phyloP scores from a whole-genome alignment of 2,888 invertebrate genomes.

The Sminthurides aquaticus region DNA sequence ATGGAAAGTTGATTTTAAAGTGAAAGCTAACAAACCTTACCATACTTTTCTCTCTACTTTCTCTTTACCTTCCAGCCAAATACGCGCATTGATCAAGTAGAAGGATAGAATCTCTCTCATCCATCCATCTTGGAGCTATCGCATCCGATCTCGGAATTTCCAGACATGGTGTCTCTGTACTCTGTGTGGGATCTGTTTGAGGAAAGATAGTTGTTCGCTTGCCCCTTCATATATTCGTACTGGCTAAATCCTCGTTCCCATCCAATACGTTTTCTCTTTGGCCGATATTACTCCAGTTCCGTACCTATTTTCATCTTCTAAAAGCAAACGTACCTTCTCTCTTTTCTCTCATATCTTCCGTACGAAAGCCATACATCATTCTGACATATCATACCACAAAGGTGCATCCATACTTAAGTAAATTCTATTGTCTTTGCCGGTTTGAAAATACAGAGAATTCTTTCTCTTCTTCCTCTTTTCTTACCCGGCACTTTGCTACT shows the following conservation, averaged over 20 bases:
- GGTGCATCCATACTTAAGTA: background rate
- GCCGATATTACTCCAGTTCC: background rate
- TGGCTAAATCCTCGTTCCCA: background rate
- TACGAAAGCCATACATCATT: slow-evolving; percentile 7
- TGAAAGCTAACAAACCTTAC: background rate
- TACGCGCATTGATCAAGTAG: background rate
- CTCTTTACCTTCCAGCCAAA: too few relatives aligned
- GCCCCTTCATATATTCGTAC: background rate
- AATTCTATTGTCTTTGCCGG: too few relatives aligned
- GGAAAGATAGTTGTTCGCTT: too few relatives aligned
- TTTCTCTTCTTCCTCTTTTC: too few relatives aligned
- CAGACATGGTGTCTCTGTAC: too few relatives aligned
- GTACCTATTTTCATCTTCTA: slow-evolving; percentile 1
- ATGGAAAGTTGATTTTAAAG: background rate
- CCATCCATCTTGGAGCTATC: background rate
- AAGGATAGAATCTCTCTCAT: background rate
- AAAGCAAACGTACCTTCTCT: background rate
- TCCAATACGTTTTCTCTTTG: too few relatives aligned
- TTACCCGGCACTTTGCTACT: too few relatives aligned
- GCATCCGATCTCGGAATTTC: background rate
- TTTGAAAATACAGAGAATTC: too few relatives aligned
- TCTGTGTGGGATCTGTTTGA: too few relatives aligned
- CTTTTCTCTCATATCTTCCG: background rate
- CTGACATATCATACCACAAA: background rate
- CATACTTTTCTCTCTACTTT: background rate